Conservation (phyloP, 2,113 vertebrate genomes). For the Cephalopholis sonnerati region DNA sequence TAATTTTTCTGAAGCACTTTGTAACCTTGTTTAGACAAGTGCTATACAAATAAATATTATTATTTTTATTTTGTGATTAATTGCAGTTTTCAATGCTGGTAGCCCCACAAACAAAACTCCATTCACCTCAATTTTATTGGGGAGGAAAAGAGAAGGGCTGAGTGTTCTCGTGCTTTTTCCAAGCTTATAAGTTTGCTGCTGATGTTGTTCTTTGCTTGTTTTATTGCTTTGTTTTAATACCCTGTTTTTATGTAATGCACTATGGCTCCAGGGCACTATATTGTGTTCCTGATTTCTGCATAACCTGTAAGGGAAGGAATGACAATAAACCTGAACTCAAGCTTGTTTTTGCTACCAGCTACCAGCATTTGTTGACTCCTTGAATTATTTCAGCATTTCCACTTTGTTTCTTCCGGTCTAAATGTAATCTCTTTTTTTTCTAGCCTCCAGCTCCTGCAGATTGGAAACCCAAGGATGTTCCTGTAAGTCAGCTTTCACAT, state of each 20-base stretch:
- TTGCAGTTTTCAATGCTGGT: neutral
- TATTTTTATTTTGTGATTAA: no score
- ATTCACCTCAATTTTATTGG: neutral
- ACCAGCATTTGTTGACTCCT: neutral
- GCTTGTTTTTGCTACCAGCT: neutral
- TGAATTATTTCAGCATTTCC: neutral
- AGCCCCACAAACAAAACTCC: neutral
- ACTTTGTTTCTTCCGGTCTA: neutral
- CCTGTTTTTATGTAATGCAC: no score
- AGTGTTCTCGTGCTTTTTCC: neutral
- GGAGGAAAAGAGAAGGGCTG: neutral
- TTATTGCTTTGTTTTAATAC: no score
- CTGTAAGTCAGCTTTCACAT: conserved; percentile 68
- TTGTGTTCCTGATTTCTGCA: no score
- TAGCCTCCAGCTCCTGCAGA: conserved; percentile 65
- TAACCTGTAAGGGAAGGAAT: no score
- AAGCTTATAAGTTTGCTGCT: no score
- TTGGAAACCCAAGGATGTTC: conserved; percentile 65
- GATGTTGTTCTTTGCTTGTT: no score
- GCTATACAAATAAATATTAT: no score
- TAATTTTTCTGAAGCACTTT: no score
- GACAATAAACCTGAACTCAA: no score
- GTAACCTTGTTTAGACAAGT: no score
- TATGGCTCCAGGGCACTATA: no score
- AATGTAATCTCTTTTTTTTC: conserved; percentile 18